phyloP scores from a whole-genome alignment of 53 echinoderm and acorn worm genomes.

The Echinarachnius parma region DNA sequence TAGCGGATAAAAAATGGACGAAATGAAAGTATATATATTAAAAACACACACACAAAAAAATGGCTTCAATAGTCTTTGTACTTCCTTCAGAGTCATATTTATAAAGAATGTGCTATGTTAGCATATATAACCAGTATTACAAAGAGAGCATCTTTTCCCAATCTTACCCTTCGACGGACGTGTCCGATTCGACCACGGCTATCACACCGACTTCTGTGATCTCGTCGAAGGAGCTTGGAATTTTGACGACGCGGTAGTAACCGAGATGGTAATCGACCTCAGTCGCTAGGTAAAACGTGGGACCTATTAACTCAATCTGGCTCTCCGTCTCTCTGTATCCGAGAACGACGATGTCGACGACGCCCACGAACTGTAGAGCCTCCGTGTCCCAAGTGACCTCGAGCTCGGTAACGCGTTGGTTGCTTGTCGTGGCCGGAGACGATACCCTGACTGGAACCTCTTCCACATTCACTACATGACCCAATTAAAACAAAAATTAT shows the following conservation, averaged over 20 bases:
- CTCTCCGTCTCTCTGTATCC: conserved; percentile 26
- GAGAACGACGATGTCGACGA: conserved; percentile 35
- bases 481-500: no score
- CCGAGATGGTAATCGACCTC: conserved; percentile 9
- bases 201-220: not conserved
- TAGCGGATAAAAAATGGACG: no score
- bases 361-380: conserved; percentile 4
- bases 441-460: conserved; percentile 15
- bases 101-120: no score
- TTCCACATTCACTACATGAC: conserved; percentile 8
- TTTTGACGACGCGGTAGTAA: not conserved
- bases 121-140: no score
- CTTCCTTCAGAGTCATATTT: no score
- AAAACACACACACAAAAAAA: no score
- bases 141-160: no score
- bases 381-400: conserved; percentile 47
- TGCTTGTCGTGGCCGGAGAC: conserved; percentile 10
- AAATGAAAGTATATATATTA: no score
- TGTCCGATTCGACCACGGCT: not conserved
- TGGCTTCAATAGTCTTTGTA: no score
- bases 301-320: not conserved
- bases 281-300: not conserved
- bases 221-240: not conserved
- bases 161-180: no score
- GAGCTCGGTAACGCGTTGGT: not conserved